A percentile compares a stretch with the other conserved stretches of the same genome.
phyloP scores from a whole-genome alignment of 1,140 invertebrate species.

The Orius insidiosus region DNA sequence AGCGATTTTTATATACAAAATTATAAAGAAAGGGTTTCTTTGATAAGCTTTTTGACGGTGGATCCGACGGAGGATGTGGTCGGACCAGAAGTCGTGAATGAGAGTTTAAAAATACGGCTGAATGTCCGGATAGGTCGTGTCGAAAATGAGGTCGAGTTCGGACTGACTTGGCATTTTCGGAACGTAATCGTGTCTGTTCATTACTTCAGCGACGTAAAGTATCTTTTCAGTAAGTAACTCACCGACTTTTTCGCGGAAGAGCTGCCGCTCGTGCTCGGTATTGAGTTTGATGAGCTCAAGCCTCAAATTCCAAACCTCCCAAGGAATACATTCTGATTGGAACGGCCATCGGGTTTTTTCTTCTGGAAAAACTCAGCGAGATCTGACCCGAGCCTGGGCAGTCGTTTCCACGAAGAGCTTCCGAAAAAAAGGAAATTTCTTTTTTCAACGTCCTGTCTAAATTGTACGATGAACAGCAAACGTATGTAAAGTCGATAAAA shows the following conservation, averaged over 20 bases:
- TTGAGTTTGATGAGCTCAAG: conserved; percentile 70
- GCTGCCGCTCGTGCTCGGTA: conserved; percentile 75
- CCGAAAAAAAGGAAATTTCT: conserved; percentile 73
- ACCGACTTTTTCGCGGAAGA: conserved; percentile 74
- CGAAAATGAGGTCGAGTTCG: conserved; percentile 85
- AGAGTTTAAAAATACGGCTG: conserved; percentile 91
- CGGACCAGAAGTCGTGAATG: conserved; percentile 55
- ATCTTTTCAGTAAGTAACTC: conserved; percentile 86
- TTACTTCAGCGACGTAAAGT: conserved; percentile 80
- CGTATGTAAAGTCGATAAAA: conserved; percentile 94
- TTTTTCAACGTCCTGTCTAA: conserved; percentile 56
- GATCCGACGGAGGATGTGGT: conserved; percentile 57
- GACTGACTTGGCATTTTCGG: conserved; percentile 87
- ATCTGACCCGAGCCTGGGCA: conserved; percentile 64
- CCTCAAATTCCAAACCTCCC: conserved; percentile 94
- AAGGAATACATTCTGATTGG: conserved; percentile 74
- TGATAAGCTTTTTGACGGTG: conserved; percentile 77
- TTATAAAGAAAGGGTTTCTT: conserved; percentile 66
- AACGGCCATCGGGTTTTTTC: conserved; percentile 79
- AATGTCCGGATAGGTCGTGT: conserved; percentile 77
- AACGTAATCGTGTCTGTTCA: conserved; percentile 88
- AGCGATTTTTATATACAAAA: not conserved
- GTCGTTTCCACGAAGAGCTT: conserved; percentile 58
- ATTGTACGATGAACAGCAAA: conserved; percentile 30
- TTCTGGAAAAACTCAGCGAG: conserved; percentile 90